A percentile compares a stretch with the other conserved stretches of the same genome.
phyloP scores from a whole-genome alignment of 2,888 invertebrate genomes.

The Drosophila trichaetosa region DNA sequence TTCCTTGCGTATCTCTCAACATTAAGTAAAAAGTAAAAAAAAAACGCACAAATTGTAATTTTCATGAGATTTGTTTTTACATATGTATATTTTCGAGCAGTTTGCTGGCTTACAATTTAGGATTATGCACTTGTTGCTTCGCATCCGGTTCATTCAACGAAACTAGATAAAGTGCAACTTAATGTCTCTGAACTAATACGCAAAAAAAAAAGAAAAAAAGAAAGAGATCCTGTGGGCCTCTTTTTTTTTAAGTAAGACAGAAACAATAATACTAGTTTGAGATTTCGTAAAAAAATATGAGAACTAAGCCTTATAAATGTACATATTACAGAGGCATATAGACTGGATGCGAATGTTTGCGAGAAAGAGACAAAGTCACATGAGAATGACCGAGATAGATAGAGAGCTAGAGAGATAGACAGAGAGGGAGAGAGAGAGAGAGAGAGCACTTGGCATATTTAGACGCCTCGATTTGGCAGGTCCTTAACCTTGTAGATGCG shows the following conservation, averaged over 20 bases:
- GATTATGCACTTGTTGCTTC: conserved; percentile 43
- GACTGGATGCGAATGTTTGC: conserved; percentile 27
- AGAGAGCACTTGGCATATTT: conserved; percentile 70
- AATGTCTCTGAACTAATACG: conserved; percentile 9
- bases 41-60: conserved; percentile 6
- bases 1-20: not conserved
- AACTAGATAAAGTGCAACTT: conserved; percentile 6
- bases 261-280: conserved; percentile 43
- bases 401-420: not conserved
- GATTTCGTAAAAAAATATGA: conserved; percentile 30
- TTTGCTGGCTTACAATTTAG: conserved; percentile 36
- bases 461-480: conserved; percentile 94
- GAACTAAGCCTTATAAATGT: conserved; percentile 48
- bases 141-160: conserved; percentile 19
- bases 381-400: not conserved
- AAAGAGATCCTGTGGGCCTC: not conserved
- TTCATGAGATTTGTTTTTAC: conserved; percentile 23
- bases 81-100: conserved; percentile 24
- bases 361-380: conserved; percentile 24
- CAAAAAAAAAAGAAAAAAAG: not conserved
- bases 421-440: not conserved
- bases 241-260: conserved; percentile 1
- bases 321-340: conserved; percentile 29
- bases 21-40: no score
- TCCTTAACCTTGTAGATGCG: conserved; percentile 99